Base-by-base conservation (phyloP, 1,140 invertebrate genomes). In the Cataglyphis hispanica region DNA sequence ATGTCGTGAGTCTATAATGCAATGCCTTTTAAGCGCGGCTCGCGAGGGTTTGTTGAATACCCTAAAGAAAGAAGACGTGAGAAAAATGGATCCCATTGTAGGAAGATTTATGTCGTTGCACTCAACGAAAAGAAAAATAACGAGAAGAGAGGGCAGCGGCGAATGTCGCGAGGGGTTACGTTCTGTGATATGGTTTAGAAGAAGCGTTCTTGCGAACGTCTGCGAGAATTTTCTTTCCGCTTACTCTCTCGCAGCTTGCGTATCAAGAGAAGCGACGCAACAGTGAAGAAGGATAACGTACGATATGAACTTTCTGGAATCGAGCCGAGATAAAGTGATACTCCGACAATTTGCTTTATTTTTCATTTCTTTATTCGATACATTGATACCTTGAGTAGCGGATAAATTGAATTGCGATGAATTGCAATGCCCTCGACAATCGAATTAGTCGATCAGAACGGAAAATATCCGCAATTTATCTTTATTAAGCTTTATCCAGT, bases 381-480 rank as follows among this genome's bases (percentile, higher is more conserved):
- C 78, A 61, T 69, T 56, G 67, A 83, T 83, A 61, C 25, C 53
- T 74, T 25, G 53, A 83, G 53, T 83, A 40, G 67, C 50, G 27
- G 78, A 43, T 34, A 83, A 83, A 83, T 83, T 34, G 25, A 83
- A 83, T 83, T 83, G 72, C 78, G 40, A 43, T 43, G 40, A 43
- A 43, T 11, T 10, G 37, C 2, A 11, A 72, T 53, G 19, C 31
- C 7, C 37, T 46, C 78, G 67, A 83, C 53, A 74, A 74, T 74
- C 40, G 56, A 72, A 83, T 83, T 83, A 83, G 78, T 46, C 67
- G 53, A 5, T 25, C 37, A 72, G 78, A 60, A 58, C 78, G 66
- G 53, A 16, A 74, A 83, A 74, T 83, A 83, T 83, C 67, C 8
- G 78, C 40, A 72, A 83, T 83, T 83, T 74, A 83, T 53, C 74